Conservation (phyloP, 2,113 vertebrate genomes). For the Microtus richardsoni region DNA sequence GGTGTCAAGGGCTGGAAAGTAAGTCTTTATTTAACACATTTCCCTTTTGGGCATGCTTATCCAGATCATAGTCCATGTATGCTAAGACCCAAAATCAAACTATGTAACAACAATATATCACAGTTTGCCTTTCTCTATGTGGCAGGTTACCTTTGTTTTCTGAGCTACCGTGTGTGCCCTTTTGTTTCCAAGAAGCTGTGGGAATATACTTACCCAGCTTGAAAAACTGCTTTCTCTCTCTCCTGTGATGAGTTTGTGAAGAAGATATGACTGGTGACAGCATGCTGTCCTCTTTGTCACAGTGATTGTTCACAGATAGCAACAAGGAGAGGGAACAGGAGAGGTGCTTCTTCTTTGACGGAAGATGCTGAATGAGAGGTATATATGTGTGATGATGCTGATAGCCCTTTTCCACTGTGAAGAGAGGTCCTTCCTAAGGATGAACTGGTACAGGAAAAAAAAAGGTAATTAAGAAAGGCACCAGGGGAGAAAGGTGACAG, state of each 20-base stretch:
- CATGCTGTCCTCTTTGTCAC: background rate
- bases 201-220: background rate
- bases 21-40: background rate
- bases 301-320: conserved; percentile 13
- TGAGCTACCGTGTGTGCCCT: background rate
- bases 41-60: background rate
- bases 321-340: background rate
- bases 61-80: background rate
- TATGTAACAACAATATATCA: background rate
- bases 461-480: background rate
- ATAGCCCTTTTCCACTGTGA: background rate
- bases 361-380: background rate
- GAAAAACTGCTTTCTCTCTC: background rate
- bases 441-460: background rate
- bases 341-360: background rate
- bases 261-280: background rate
- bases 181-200: background rate
- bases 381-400: background rate
- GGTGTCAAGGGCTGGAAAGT: background rate
- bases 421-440: background rate
- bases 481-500: background rate
- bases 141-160: background rate
- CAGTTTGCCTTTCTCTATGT: background rate
- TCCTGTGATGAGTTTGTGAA: background rate
- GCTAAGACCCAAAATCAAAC: conserved; percentile 4